Percentiles rank a stretch among this genome's conserved stretches.
These are phyloP conservation scores for Vidua chalybeata DNA, from an alignment of 2,113 vertebrate genomes.

Conservation along the genomic window DNA sequence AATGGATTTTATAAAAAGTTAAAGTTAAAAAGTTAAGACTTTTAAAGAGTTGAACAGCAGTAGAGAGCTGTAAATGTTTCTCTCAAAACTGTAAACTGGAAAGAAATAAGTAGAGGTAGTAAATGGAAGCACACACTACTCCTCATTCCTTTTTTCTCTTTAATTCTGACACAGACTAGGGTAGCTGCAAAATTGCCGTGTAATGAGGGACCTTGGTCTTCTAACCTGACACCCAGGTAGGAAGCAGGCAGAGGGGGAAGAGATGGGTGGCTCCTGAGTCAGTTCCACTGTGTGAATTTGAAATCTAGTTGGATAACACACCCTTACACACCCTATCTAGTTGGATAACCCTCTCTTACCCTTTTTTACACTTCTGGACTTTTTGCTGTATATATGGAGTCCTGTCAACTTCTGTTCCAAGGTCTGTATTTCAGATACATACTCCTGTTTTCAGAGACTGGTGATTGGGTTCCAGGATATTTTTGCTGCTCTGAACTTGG, in stretches of 20 bases:
- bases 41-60: neutral
- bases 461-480: neutral
- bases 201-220: neutral
- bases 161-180: neutral
- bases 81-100: neutral
- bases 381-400: neutral
- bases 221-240: neutral
- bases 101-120: neutral
- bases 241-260: neutral
- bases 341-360: neutral
- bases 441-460: neutral
- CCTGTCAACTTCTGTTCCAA: neutral
- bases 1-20: neutral
- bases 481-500: neutral
- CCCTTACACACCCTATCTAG: neutral
- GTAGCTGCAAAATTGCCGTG: neutral
- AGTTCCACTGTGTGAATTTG: neutral
- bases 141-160: neutral
- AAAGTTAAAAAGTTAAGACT: neutral
- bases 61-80: neutral
- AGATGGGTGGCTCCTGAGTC: neutral
- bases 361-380: neutral
- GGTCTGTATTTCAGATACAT: neutral
- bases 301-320: neutral
- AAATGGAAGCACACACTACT: neutral